Percentiles rank a stretch among this genome's conserved stretches.
Evolutionary conservation across 1,140 invertebrate genomes (phyloP).

Genomic region (Zaprionus camerounensis): DNA sequence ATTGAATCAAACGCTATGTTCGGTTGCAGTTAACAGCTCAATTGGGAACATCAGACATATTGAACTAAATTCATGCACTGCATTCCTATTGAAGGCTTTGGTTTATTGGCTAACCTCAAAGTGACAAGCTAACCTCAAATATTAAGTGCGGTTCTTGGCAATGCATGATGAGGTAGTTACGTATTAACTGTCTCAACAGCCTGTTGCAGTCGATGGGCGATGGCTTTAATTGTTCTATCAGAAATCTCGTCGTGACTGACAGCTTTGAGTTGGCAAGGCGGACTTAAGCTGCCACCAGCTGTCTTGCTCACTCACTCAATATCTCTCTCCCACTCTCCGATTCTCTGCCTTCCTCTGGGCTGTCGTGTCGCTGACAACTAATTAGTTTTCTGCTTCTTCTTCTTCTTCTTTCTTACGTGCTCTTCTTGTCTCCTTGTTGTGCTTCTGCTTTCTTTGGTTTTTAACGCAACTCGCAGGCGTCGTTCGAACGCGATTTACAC

Average conservation of each 20-base stretch:
- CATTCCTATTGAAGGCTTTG: background rate
- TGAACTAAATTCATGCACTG: too few relatives aligned
- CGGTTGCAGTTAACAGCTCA: too few relatives aligned
- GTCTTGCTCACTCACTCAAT: background rate
- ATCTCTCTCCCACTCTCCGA: background rate
- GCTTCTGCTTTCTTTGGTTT: constrained; percentile 19
- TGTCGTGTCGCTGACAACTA: constrained; percentile 53
- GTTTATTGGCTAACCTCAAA: background rate
- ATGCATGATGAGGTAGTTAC: background rate
- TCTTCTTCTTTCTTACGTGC: background rate
- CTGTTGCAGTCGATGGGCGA: background rate
- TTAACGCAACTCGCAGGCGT: constrained; percentile 11
- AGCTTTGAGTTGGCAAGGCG: background rate
- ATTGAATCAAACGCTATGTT: too few relatives aligned
- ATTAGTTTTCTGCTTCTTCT: constrained; percentile 41
- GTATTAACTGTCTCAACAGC: background rate
- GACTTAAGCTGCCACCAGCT: constrained; percentile 1
- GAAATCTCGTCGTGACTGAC: background rate
- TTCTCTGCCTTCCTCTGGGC: background rate
- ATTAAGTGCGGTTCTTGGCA: background rate
- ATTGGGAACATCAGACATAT: too few relatives aligned
- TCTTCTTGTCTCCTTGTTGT: constrained; percentile 10
- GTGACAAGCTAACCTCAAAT: constrained; percentile 1
- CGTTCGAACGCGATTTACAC: constrained; percentile 40
- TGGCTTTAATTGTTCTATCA: constrained; percentile 9